These are phyloP conservation scores for Drosophila repletoides DNA, from an alignment of 1,140 invertebrate genomes.

Conservation along the genomic window DNA sequence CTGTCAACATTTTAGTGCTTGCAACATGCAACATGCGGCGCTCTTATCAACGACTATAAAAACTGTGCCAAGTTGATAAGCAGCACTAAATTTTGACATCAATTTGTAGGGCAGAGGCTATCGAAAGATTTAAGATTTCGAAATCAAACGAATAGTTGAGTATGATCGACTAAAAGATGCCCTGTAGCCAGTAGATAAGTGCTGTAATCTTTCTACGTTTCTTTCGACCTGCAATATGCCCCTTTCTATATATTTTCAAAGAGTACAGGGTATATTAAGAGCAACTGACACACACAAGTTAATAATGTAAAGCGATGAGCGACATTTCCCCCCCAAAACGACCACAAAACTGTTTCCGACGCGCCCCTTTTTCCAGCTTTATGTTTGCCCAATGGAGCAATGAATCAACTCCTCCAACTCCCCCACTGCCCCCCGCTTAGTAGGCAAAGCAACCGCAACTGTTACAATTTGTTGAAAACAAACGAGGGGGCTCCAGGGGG, in stretches of 20 bases:
- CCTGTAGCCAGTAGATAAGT: too few species aligned
- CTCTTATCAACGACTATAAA: slow-evolving; percentile 23
- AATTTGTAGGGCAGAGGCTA: neutral
- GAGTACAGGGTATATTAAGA: slow-evolving; percentile 8
- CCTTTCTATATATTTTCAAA: too few species aligned
- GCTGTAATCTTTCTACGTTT: too few species aligned
- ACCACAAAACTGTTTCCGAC: slow-evolving; percentile 22
- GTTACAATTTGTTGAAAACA: slow-evolving; percentile 53
- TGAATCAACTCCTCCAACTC: neutral
- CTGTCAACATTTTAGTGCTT: slow-evolving; percentile 51
- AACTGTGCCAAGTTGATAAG: slow-evolving; percentile 64
- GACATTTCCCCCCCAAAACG: slow-evolving; percentile 13
- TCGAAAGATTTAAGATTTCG: slow-evolving; percentile 1
- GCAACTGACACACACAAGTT: slow-evolving; percentile 8
- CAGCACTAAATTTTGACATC: slow-evolving; percentile 25
- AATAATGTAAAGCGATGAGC: slow-evolving; percentile 39
- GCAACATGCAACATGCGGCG: slow-evolving; percentile 42
- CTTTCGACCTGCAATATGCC: too few species aligned
- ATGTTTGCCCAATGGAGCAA: slow-evolving; percentile 39
- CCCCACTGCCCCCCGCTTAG: neutral
- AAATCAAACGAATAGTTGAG: too few species aligned
- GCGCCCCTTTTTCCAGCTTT: slow-evolving; percentile 40
- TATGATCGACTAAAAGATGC: too few species aligned
- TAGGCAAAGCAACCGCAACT: slow-evolving; percentile 61
- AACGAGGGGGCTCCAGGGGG: neutral